These are phyloP conservation scores for Clytia hemisphaerica DNA, from an alignment of 30 jellyfish, hydroid and myxozoan genomes.

Conservation along the genomic window DNA sequence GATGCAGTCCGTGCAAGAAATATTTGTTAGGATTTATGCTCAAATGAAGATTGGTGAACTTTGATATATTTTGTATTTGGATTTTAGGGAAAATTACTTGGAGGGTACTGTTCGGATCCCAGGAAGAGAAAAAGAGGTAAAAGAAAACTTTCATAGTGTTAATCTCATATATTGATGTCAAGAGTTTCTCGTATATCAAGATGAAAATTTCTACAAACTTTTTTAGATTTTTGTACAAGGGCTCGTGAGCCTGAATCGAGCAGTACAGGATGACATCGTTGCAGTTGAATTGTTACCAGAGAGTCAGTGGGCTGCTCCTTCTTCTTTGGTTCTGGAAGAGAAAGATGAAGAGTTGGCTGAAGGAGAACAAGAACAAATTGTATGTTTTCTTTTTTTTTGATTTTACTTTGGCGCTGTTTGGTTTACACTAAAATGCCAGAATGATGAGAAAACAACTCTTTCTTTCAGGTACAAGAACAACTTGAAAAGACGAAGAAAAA, in stretches of 20 bases:
- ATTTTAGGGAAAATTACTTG: constrained; percentile 69
- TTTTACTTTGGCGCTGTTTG: neutral
- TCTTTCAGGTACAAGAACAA: neutral
- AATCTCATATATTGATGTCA: neutral
- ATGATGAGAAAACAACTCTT: neutral
- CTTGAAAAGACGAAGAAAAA: no score
- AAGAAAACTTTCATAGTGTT: neutral
- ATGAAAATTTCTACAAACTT: neutral
- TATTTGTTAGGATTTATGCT: no score
- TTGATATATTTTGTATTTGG: neutral
- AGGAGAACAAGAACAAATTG: constrained; percentile 51
- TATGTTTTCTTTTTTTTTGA: neutral
- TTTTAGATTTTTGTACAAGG: constrained; percentile 90
- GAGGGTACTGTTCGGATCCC: constrained; percentile 82
- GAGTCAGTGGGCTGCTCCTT: constrained; percentile 76
- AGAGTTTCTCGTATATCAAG: neutral
- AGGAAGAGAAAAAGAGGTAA: constrained; percentile 67
- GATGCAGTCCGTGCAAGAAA: no score
- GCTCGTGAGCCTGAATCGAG: constrained; percentile 68
- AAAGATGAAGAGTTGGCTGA: constrained; percentile 68
- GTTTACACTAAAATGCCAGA: neutral
- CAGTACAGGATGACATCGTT: constrained; percentile 81
- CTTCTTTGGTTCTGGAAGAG: constrained; percentile 71
- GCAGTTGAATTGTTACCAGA: constrained; percentile 88
- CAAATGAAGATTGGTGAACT: no score